Evolutionary conservation across 1,140 invertebrate genomes (phyloP).

Genomic region (Drosophila carrolli): DNA sequence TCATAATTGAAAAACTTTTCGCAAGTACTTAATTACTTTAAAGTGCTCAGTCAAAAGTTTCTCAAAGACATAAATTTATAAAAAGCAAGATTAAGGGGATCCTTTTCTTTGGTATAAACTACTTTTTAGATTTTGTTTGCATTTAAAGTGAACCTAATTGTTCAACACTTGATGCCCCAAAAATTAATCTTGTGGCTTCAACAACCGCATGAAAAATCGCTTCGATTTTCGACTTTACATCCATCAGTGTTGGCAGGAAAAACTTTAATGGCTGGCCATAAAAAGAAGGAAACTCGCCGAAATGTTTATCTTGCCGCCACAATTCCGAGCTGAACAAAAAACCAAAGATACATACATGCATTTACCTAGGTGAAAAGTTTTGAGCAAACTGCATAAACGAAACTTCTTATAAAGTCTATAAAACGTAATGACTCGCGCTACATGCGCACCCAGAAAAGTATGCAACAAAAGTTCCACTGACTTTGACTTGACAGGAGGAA

Average conservation of each 20-base stretch:
- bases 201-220: slow-evolving; percentile 9
- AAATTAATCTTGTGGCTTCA: slow-evolving; percentile 20
- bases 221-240: slow-evolving; percentile 19
- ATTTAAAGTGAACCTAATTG: too few species aligned
- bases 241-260: slow-evolving; percentile 8
- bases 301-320: slow-evolving; percentile 45
- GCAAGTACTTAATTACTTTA: not conserved
- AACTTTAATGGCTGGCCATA: slow-evolving; percentile 40
- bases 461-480: slow-evolving; percentile 74
- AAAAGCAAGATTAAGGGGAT: too few species aligned
- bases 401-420: slow-evolving; percentile 82
- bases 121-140: too few species aligned
- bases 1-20: not conserved
- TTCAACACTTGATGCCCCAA: too few species aligned
- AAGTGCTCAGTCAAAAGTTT: not conserved
- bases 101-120: too few species aligned
- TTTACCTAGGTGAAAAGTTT: slow-evolving; percentile 63
- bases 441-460: slow-evolving; percentile 69
- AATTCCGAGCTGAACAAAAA: slow-evolving; percentile 29
- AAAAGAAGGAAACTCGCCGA: slow-evolving; percentile 17
- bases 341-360: slow-evolving; percentile 36
- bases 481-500: slow-evolving; percentile 55
- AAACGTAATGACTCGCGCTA: slow-evolving; percentile 81
- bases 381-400: slow-evolving; percentile 71
- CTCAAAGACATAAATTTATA: too few species aligned